Base-by-base conservation (phyloP, 1,140 invertebrate species). In the Drosophila mojavensis region DNA sequence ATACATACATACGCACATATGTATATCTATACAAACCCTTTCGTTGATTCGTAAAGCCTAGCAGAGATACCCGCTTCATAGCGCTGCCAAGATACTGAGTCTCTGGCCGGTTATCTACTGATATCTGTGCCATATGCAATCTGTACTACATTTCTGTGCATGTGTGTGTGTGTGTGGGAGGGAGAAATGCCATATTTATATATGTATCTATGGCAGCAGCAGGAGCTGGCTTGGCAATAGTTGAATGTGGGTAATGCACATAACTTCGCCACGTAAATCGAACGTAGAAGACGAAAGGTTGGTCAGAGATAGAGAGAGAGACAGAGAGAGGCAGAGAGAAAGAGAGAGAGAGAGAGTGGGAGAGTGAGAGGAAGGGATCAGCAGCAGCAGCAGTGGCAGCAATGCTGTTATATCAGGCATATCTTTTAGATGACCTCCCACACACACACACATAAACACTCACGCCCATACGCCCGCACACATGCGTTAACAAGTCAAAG, bases 41-140 rank as follows among this genome's bases (percentile, higher is more conserved):
- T 28, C 4, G 4, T 3, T 28, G 28, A 28, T 5, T 4, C 28
- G 4, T 28, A 0, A 28, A 4, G 28, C 28, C 33, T 9, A 33
- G 63, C 41, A 33, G 28, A 60, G 11, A 59, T 66, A 50, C 24
- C 64, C 58, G 20, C 11, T 20, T 41, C 41, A 11, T 17, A 33
- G 43, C 17, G 41, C 43, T 10, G 51, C 9, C 15, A 36, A 7
- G 30, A 15, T 13, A 36, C 62, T 58, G 26, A 65, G 45, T 51
- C 36, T 47, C 58, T 54, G 58, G 60, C 13, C 17, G 67, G 61
- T 47, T 81, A 84, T 84, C 63, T 78, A 70, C 68, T 74, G 47
- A 45, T 78, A 70, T 79, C 79, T 79, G 75, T 74, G 79, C 61
- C 75, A 79, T 79, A 65, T 82, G 78, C 78, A 63, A 51, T 61